Conservation (phyloP, 2,113 vertebrate species). For the Engystomops pustulosus region DNA sequence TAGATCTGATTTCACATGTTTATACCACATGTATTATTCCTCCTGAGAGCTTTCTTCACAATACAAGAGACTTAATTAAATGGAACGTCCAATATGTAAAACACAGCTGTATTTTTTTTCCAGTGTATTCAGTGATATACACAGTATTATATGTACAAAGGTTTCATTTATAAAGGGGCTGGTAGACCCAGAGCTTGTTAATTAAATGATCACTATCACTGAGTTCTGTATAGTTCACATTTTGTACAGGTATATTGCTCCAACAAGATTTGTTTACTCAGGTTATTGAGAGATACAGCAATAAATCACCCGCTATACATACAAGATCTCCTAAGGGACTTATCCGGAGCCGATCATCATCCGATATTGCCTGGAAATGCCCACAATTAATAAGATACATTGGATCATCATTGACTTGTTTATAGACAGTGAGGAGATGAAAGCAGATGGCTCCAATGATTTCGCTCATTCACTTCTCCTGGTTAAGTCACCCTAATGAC, state of each 20-base stretch:
- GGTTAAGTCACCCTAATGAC: neutral
- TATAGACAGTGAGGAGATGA: neutral
- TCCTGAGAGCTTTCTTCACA: constrained; percentile 18
- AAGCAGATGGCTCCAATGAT: neutral
- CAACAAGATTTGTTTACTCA: neutral
- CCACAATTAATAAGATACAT: neutral
- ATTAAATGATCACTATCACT: neutral
- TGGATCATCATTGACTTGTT: neutral
- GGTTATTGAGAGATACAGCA: neutral
- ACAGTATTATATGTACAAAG: neutral
- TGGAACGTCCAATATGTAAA: neutral
- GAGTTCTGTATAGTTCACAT: neutral
- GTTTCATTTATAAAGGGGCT: neutral
- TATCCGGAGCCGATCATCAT: neutral
- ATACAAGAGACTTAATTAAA: constrained; percentile 10
- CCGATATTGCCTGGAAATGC: neutral
- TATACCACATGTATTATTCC: constrained; percentile 21
- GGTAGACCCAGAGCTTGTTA: neutral
- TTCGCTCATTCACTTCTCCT: neutral
- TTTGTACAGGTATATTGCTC: neutral
- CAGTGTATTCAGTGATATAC: neutral
- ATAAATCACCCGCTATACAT: neutral
- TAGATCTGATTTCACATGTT: constrained; percentile 34
- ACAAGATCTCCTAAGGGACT: neutral
- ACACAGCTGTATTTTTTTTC: neutral